Evolutionary conservation across 2,113 vertebrate species (phyloP).

Genomic region (Equus przewalskii): DNA sequence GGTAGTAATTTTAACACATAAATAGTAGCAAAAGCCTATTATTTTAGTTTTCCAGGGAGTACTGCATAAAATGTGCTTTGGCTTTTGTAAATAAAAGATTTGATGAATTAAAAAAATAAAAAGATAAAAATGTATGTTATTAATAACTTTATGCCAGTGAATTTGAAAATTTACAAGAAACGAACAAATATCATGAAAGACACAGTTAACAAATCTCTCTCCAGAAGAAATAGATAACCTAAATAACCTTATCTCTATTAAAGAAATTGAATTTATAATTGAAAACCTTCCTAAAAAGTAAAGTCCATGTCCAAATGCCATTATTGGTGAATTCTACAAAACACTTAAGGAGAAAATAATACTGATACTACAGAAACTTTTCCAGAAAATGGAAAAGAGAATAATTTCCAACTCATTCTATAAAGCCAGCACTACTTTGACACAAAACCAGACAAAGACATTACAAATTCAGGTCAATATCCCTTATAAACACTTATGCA

Average conservation of each 20-base stretch:
- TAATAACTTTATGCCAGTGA: not conserved
- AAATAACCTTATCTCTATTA: not conserved
- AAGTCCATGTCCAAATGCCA: not conserved
- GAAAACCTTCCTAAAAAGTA: not conserved
- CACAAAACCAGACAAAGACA: too few species aligned
- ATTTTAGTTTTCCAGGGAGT: not conserved
- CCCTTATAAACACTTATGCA: too few species aligned
- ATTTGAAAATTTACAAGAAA: not conserved
- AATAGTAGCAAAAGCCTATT: not conserved
- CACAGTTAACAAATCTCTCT: not conserved
- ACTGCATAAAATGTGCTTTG: not conserved
- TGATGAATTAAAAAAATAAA: too few species aligned
- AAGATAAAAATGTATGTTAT: not conserved
- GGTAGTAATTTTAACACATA: not conserved
- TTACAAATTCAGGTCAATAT: too few species aligned
- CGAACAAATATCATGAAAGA: not conserved
- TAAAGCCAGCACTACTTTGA: too few species aligned
- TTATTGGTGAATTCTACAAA: not conserved
- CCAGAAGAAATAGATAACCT: not conserved
- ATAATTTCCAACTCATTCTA: too few species aligned
- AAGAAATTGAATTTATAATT: too few species aligned
- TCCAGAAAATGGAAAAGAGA: too few species aligned
- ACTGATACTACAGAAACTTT: too few species aligned
- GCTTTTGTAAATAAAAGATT: not conserved
- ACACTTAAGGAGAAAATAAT: not conserved